A percentile compares a stretch with the other conserved stretches of the same genome.
Conservation (phyloP, 2,888 invertebrate genomes). For the Morpho deidamia region DNA sequence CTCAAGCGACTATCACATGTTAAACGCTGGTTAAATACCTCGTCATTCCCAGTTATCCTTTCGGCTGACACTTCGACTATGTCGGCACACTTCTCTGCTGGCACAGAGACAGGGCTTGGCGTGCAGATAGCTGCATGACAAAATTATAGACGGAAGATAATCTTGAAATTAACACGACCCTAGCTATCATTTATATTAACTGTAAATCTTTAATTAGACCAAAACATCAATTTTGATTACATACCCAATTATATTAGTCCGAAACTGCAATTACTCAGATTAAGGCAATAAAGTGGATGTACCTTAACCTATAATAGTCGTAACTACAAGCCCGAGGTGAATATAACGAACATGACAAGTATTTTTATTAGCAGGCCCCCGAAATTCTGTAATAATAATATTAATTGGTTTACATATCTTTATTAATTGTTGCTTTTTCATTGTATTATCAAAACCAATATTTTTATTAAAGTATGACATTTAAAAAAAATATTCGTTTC, state of each 20-base stretch:
- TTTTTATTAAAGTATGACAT: neutral
- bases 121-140: constrained; percentile 42
- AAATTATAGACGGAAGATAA: constrained; percentile 39
- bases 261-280: too few relatives aligned
- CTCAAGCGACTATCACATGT: too few relatives aligned
- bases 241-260: neutral
- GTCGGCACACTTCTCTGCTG: constrained; percentile 33
- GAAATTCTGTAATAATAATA: constrained; percentile 53
- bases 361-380: constrained; percentile 21
- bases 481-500: too few relatives aligned
- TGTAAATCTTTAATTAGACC: neutral
- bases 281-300: neutral
- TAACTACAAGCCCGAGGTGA: constrained; percentile 23
- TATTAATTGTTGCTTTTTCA: neutral
- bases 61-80: constrained; percentile 37
- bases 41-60: constrained; percentile 29
- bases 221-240: constrained; percentile 1
- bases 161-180: constrained; percentile 31
- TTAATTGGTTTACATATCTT: constrained; percentile 27
- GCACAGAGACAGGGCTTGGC: constrained; percentile 25
- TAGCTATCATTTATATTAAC: too few relatives aligned
- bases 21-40: too few relatives aligned
- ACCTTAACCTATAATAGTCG: constrained; percentile 9
- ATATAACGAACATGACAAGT: neutral
- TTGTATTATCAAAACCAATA: neutral